Base-by-base conservation (phyloP, 2,888 invertebrate genomes). In the Cerastoderma edule region DNA sequence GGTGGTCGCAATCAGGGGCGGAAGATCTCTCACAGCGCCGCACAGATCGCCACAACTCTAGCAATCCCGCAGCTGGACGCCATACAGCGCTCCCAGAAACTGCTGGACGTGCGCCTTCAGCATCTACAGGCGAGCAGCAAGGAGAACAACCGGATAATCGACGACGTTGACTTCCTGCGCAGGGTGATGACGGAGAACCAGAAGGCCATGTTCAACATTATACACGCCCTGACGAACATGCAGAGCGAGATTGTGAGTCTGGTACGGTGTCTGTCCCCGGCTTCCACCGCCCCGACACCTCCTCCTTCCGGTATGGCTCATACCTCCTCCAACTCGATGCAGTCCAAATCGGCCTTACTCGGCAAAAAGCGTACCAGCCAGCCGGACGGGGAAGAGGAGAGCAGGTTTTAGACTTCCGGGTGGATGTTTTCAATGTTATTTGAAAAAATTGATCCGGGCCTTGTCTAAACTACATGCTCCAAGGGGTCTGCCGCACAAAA, bases 121-220 rank as follows among this genome's bases (percentile, higher is more conserved):
- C 92, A 92, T 75, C 86, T 92, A n/a, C 92, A 92, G 78, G 85
- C 88, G n/a, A 91, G 87, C 75, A 90, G 89, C 71, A 89, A 90
- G 56, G 92, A 92, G 74, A 92, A 92, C 70, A 89, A 91, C 69
- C 85, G 89, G 63, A 89, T 91, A 66, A 89, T 89, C 50, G 91
- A 92, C 80, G 92, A 93, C 72, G 89, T 93, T 1, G 92, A 92
- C 54, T 92, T 92, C 81, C 87, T 92, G 32, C 84, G 92, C 13
- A 85, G 88, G 5, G 86, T 92, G 50, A 92, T 93, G 91, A 89
- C 90, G 1, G 92, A 92, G 81, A 93, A 92, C 80, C 92, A 92
- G 73, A 92, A 93, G 77, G 92, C 92, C 8, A 84, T 92, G 82
- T 89, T 87, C 67, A 92, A 92, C 67, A 90, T 93, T 24, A 91